phyloP scores from a whole-genome alignment of 2,797 vertebrate genomes.

The Sebastes vulpes region DNA sequence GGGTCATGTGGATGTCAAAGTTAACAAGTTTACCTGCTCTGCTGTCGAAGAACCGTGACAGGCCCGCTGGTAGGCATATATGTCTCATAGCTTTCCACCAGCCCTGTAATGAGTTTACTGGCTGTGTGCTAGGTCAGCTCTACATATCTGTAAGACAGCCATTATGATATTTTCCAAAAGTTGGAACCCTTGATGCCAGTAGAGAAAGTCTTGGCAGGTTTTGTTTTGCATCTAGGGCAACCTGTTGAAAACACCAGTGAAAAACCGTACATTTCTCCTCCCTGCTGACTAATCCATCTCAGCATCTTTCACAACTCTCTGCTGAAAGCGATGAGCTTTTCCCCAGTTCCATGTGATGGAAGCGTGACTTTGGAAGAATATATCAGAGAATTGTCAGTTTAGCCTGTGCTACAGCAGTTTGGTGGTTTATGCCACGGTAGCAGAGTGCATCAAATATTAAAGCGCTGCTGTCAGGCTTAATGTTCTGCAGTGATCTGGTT shows the following conservation, averaged over 20 bases:
- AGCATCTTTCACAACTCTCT: slow-evolving; percentile 17
- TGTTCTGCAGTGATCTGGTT: slow-evolving; percentile 83
- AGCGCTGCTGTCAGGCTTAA: slow-evolving; percentile 78
- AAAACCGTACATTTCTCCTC: slow-evolving; percentile 11
- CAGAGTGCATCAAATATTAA: slow-evolving; percentile 84
- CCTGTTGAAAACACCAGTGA: slow-evolving; percentile 48
- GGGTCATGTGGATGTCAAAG: slow-evolving; percentile 40
- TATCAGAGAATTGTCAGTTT: slow-evolving; percentile 59
- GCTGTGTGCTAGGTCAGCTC: slow-evolving; percentile 23
- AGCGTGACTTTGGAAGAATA: slow-evolving; percentile 59
- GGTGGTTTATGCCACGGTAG: slow-evolving; percentile 66
- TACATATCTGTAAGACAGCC: background rate
- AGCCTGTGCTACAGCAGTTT: slow-evolving; percentile 51
- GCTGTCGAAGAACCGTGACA: slow-evolving; percentile 24
- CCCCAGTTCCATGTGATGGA: slow-evolving; percentile 27
- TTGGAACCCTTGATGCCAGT: background rate
- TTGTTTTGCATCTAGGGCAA: slow-evolving; percentile 39
- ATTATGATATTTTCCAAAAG: slow-evolving; percentile 26
- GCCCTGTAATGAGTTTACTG: slow-evolving; percentile 36
- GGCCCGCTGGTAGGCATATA: background rate
- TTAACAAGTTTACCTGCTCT: slow-evolving; percentile 45
- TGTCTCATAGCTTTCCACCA: slow-evolving; percentile 8
- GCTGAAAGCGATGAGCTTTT: slow-evolving; percentile 26
- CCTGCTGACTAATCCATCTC: slow-evolving; percentile 40
- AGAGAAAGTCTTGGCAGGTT: slow-evolving; percentile 21